Conservation (phyloP, 2,113 vertebrate genomes). For the Austrofundulus limnaeus region DNA sequence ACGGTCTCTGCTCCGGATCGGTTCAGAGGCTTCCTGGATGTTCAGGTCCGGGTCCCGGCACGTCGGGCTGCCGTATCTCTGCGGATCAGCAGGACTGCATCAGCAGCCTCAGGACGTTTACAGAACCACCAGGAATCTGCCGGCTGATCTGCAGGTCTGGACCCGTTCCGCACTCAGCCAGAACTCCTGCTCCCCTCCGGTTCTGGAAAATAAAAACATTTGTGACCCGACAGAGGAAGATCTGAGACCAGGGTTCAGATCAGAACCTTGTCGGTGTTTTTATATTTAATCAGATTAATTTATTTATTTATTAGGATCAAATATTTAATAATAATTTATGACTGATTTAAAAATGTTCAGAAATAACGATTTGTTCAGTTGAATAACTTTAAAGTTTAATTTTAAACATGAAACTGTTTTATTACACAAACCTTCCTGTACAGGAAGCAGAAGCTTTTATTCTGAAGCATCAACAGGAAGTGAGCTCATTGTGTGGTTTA, state of each 20-base stretch:
- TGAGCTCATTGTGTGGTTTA: background rate
- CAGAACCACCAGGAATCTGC: background rate
- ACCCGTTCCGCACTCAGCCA: constrained; percentile 6
- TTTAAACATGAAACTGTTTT: no score
- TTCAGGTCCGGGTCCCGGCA: background rate
- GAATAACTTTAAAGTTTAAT: background rate
- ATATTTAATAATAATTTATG: no score
- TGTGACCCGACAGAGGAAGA: background rate
- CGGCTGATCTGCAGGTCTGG: constrained; percentile 3
- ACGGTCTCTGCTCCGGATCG: background rate
- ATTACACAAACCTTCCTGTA: no score
- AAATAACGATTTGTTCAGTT: background rate
- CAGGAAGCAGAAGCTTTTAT: background rate
- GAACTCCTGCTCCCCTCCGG: no score
- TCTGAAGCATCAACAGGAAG: background rate
- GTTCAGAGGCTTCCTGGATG: background rate
- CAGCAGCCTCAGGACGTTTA: background rate
- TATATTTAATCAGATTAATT: no score
- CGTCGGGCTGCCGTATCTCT: background rate
- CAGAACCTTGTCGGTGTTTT: no score
- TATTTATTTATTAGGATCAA: no score
- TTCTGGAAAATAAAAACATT: no score
- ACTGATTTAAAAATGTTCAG: no score
- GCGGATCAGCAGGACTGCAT: constrained; percentile 18
- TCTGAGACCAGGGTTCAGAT: no score